These are phyloP conservation scores for Bursaphelenchus mucronatus DNA, from an alignment of 1,140 invertebrate species.

Conservation along the genomic window DNA sequence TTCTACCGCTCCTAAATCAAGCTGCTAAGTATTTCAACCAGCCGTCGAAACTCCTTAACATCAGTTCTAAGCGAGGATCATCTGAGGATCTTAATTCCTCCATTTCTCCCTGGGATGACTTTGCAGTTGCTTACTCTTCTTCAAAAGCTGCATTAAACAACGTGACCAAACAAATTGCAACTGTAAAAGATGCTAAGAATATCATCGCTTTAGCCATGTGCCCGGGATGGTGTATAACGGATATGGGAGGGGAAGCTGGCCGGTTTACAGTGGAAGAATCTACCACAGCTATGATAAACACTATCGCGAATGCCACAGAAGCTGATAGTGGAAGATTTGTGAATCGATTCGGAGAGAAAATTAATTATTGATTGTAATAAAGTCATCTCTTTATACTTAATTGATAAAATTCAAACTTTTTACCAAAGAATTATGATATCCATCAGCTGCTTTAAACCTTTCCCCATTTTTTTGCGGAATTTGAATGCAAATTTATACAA, in stretches of 20 bases:
- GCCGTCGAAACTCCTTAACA: conserved; percentile 4
- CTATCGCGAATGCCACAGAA: background rate
- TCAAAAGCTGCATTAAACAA: conserved; percentile 12
- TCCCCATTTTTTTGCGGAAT: too few relatives aligned
- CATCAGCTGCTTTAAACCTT: too few relatives aligned
- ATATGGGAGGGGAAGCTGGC: conserved; percentile 13
- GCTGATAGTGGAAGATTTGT: background rate
- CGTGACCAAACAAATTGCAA: conserved; percentile 8
- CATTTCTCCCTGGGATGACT: background rate
- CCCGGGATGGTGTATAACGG: conserved; percentile 14
- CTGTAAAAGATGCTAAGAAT: conserved; percentile 1
- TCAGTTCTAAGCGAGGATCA: background rate
- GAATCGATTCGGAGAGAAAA: background rate
- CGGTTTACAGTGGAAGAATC: conserved; percentile 5
- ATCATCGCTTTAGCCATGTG: background rate
- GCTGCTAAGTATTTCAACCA: background rate
- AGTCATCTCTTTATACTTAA: too few relatives aligned
- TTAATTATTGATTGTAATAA: too few relatives aligned
- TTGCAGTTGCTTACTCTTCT: background rate
- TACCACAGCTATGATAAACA: background rate
- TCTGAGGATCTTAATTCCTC: background rate
- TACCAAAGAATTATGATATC: too few relatives aligned
- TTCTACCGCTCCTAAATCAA: conserved; percentile 17
- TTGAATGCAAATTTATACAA: too few relatives aligned
- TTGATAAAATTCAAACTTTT: too few relatives aligned